These are phyloP conservation scores for Lepidurus arcticus DNA, from an alignment of 1,140 invertebrate genomes.

Conservation along the genomic window DNA sequence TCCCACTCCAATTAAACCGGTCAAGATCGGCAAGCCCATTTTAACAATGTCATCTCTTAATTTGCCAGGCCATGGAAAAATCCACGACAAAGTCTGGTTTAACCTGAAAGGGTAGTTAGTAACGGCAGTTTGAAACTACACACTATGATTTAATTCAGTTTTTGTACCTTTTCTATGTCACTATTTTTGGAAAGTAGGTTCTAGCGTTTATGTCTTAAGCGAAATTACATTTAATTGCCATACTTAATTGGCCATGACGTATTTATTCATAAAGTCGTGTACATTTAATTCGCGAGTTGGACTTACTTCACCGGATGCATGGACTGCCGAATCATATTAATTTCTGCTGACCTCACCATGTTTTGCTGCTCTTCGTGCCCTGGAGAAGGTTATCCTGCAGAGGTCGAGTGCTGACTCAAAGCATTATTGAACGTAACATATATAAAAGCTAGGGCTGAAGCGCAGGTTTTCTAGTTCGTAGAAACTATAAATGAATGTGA, in stretches of 20 bases:
- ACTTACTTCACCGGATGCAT: constrained; percentile 4
- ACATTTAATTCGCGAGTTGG: background rate
- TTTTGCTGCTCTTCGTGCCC: background rate
- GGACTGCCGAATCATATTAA: background rate
- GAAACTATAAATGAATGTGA: background rate
- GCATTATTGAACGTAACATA: background rate
- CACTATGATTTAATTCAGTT: too few species aligned
- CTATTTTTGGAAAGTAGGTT: too few species aligned
- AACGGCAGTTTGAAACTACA: background rate
- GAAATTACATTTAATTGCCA: background rate
- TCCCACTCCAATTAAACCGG: background rate
- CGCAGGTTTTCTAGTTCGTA: background rate
- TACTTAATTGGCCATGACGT: background rate
- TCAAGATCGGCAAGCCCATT: background rate
- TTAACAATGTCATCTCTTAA: background rate
- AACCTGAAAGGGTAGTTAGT: background rate
- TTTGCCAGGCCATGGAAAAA: background rate
- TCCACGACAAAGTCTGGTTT: background rate
- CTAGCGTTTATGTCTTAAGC: too few species aligned
- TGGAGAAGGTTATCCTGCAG: background rate
- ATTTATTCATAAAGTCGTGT: background rate
- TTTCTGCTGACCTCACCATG: constrained; percentile 7
- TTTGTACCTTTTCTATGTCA: too few species aligned
- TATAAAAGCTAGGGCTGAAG: background rate
- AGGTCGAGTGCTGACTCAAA: constrained; percentile 10